These are phyloP conservation scores for Habrosyne pyritoides DNA, from an alignment of 2,888 invertebrate species.

Conservation along the genomic window DNA sequence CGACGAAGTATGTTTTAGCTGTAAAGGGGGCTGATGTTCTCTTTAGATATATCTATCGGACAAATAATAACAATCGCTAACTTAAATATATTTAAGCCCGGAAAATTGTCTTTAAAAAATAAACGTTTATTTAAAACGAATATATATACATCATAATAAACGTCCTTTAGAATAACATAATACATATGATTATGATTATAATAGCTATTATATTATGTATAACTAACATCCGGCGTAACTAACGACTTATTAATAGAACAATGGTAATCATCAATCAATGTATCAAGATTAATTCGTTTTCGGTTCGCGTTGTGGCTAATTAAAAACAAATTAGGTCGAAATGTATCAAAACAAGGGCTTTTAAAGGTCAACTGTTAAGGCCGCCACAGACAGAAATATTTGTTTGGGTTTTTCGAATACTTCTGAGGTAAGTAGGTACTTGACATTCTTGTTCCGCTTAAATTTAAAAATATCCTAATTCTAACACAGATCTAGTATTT, in stretches of 20 bases:
- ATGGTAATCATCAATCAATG: conserved; percentile 57
- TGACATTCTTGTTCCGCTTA: too few relatives aligned
- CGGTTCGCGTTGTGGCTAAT: conserved; percentile 38
- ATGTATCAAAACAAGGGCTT: conserved; percentile 25
- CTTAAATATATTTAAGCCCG: too few relatives aligned
- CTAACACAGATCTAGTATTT: too few relatives aligned
- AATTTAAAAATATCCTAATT: too few relatives aligned
- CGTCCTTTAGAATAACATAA: background rate
- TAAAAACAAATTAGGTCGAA: conserved; percentile 64
- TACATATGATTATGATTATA: background rate
- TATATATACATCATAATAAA: background rate
- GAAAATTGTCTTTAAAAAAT: too few relatives aligned
- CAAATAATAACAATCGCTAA: too few relatives aligned
- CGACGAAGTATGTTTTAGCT: too few relatives aligned
- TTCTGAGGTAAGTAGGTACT: too few relatives aligned
- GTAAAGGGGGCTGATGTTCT: too few relatives aligned
- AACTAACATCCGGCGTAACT: conserved; percentile 4
- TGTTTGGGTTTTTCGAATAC: background rate
- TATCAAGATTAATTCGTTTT: conserved; percentile 34
- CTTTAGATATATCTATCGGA: too few relatives aligned
- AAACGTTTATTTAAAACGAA: too few relatives aligned
- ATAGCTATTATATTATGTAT: background rate
- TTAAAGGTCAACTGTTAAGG: conserved; percentile 37
- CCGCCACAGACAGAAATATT: background rate
- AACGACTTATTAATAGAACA: conserved; percentile 22